Conservation (phyloP, 1,140 invertebrate genomes). For the Kradibia gibbosae region DNA sequence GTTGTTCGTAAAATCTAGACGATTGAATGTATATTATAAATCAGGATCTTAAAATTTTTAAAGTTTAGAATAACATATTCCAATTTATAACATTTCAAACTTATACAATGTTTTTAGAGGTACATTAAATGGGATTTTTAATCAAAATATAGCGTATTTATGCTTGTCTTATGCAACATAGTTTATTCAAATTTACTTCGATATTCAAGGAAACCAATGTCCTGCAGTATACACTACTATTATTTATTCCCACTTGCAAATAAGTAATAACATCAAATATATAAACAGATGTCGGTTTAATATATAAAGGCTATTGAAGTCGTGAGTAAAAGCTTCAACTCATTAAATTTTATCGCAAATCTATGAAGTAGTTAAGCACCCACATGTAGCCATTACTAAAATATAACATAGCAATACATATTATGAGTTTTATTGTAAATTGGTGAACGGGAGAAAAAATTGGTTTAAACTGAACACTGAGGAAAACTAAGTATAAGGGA, state of each 20-base stretch:
- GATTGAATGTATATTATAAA: neutral
- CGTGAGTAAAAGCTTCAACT: too few species aligned
- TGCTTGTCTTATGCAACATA: neutral
- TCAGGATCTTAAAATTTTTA: neutral
- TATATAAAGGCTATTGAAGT: too few species aligned
- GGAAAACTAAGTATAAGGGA: neutral
- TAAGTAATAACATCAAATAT: too few species aligned
- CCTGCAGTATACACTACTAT: too few species aligned
- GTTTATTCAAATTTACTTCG: too few species aligned
- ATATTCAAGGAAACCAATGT: too few species aligned
- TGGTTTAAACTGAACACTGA: constrained; percentile 16
- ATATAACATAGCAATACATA: neutral
- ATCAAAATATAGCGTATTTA: neutral
- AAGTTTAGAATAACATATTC: too few species aligned
- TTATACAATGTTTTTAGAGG: neutral
- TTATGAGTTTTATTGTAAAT: neutral
- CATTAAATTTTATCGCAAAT: too few species aligned
- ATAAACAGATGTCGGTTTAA: too few species aligned
- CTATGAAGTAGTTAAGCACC: neutral
- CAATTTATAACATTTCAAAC: too few species aligned
- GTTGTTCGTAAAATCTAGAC: neutral
- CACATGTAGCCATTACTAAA: neutral
- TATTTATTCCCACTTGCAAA: too few species aligned
- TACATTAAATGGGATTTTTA: neutral
- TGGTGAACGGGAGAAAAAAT: neutral